phyloP scores from a whole-genome alignment of 2,888 invertebrate genomes.

The Lampropteryx suffumata region DNA sequence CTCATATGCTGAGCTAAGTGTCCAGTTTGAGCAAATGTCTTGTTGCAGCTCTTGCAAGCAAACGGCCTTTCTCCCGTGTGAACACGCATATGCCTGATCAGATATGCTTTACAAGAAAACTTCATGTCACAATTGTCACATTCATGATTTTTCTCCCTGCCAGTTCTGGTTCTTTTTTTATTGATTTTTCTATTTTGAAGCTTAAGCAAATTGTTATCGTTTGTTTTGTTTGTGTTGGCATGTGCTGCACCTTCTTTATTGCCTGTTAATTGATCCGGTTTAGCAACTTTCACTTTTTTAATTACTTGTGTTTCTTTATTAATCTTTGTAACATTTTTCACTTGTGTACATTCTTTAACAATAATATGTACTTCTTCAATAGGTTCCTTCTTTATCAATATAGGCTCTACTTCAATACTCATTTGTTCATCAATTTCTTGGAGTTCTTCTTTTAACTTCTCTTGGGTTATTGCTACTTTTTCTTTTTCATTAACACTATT shows the following conservation, averaged over 20 bases:
- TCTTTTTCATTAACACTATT: neutral
- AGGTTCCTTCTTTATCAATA: slow-evolving; percentile 8
- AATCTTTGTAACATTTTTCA: neutral
- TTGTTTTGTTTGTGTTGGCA: neutral
- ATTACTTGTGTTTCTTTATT: neutral
- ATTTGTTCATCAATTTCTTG: slow-evolving; percentile 3
- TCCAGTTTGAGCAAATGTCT: slow-evolving; percentile 7
- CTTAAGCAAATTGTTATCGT: slow-evolving; percentile 2
- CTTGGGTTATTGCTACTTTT: neutral
- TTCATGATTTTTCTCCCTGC: neutral
- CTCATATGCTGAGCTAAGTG: slow-evolving; percentile 19
- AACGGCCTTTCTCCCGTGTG: slow-evolving; percentile 21
- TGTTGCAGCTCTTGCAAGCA: slow-evolving; percentile 10
- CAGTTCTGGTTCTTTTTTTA: neutral
- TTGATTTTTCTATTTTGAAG: neutral
- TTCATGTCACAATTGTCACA: slow-evolving; percentile 5
- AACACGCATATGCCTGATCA: slow-evolving; percentile 4
- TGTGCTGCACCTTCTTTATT: neutral
- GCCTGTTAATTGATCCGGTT: neutral
- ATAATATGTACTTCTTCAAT: neutral
- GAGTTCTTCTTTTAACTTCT: slow-evolving; percentile 7
- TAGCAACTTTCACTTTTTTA: neutral
- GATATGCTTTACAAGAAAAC: slow-evolving; percentile 7
- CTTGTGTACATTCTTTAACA: neutral
- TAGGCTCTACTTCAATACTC: neutral